Conservation (phyloP, 2,888 invertebrate genomes). For the Melanotus villosus region DNA sequence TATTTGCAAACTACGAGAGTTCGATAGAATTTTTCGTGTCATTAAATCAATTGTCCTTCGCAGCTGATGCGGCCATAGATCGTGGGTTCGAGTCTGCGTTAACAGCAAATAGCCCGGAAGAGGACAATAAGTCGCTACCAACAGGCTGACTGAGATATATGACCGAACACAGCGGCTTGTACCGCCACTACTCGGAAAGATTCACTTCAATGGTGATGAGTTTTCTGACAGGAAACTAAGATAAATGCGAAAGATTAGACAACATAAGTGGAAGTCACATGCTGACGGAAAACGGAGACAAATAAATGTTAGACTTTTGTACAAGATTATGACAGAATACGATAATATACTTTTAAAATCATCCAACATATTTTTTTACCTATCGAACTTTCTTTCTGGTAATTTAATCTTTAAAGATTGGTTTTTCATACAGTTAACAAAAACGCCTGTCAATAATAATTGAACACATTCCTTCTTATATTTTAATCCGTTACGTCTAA, state of each 20-base stretch:
- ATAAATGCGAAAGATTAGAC: conserved; percentile 42
- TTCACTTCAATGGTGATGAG: conserved; percentile 55
- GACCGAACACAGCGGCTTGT: conserved; percentile 46
- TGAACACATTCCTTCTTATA: no score
- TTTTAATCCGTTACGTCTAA: no score
- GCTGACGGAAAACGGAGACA: conserved; percentile 8
- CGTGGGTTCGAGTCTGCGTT: conserved; percentile 62
- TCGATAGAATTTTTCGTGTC: conserved; percentile 54
- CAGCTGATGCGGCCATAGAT: conserved; percentile 63
- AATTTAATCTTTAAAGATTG: no score
- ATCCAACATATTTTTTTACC: no score
- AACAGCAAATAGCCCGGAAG: conserved; percentile 65
- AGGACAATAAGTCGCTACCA: conserved; percentile 64
- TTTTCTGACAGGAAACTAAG: conserved; percentile 51
- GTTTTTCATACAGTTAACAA: no score
- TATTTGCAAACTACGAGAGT: conserved; percentile 45
- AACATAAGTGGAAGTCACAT: conserved; percentile 30
- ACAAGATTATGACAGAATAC: neutral
- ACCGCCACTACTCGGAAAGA: conserved; percentile 51
- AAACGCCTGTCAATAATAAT: no score
- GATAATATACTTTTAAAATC: no score
- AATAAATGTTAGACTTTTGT: conserved; percentile 4
- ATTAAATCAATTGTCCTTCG: conserved; percentile 55
- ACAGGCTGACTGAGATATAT: conserved; percentile 62
- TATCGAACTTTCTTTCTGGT: no score